Percentiles rank a stretch among this genome's conserved stretches.
These are phyloP conservation scores for Amaurobius ferox DNA, from an alignment of 2,888 invertebrate species.

Conservation along the genomic window DNA sequence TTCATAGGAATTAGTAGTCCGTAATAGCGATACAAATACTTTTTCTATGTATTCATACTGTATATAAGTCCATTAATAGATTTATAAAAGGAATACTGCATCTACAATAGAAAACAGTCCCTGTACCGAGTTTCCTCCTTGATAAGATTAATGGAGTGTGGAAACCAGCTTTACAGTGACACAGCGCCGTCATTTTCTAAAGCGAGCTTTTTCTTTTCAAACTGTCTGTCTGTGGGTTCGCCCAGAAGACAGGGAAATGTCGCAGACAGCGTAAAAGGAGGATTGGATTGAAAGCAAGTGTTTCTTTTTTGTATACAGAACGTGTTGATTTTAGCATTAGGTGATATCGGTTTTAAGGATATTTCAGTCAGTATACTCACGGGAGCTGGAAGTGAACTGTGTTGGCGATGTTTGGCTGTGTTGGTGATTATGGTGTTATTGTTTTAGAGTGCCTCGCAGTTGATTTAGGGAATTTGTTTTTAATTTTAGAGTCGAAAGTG, in stretches of 20 bases:
- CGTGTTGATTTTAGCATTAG: conserved; percentile 8
- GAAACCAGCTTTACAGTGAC: conserved; percentile 6
- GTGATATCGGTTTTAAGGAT: too few relatives aligned
- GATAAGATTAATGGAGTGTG: background rate
- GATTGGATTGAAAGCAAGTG: background rate
- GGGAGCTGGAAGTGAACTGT: too few relatives aligned
- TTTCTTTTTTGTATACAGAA: conserved; percentile 1
- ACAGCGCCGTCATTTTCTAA: background rate
- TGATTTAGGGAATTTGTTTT: too few relatives aligned
- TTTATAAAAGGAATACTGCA: background rate
- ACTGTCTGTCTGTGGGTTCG: background rate
- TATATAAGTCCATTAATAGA: background rate
- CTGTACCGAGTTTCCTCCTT: too few relatives aligned
- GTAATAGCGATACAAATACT: too few relatives aligned
- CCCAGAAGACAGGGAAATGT: background rate
- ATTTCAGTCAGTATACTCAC: too few relatives aligned
- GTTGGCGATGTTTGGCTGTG: too few relatives aligned
- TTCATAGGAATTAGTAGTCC: too few relatives aligned
- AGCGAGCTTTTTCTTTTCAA: background rate
- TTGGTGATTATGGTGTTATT: too few relatives aligned
- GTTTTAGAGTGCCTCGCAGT: too few relatives aligned
- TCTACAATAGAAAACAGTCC: background rate
- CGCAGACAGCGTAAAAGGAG: background rate
- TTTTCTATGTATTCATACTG: background rate
- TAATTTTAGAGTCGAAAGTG: too few relatives aligned